Evolutionary conservation across 2,888 invertebrate species (phyloP).

Genomic region (Nomada goodeniana): DNA sequence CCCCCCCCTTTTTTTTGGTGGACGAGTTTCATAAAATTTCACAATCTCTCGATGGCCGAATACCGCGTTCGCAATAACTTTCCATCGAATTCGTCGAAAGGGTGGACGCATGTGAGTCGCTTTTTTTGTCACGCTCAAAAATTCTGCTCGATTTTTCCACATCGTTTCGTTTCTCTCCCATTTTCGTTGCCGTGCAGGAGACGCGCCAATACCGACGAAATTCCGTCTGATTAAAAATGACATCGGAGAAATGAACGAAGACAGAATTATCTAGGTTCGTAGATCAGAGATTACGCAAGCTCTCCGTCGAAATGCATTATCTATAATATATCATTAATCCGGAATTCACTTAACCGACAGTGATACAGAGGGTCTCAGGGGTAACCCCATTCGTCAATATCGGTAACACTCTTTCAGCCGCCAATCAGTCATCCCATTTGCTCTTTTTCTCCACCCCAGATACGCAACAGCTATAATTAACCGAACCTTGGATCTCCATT

Average conservation of each 20-base stretch:
- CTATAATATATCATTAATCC: not conserved
- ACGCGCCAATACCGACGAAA: not conserved
- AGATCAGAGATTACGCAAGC: not conserved
- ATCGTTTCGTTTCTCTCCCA: slow-evolving; percentile 13
- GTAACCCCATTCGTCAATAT: slow-evolving; percentile 31
- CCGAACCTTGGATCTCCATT: slow-evolving; percentile 24
- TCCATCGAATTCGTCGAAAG: slow-evolving; percentile 41
- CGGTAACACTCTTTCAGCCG: slow-evolving; percentile 8
- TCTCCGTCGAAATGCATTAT: not conserved
- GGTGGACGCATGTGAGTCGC: slow-evolving; percentile 37
- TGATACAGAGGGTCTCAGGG: not conserved
- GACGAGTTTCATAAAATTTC: slow-evolving; percentile 59
- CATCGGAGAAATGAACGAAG: not conserved
- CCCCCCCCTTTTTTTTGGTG: not conserved
- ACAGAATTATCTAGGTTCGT: too few relatives aligned
- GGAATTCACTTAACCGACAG: not conserved
- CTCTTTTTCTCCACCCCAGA: not conserved
- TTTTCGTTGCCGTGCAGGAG: not conserved
- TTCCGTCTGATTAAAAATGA: not conserved
- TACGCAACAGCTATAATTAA: slow-evolving; percentile 20
- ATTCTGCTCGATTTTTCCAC: slow-evolving; percentile 30
- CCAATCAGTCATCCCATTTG: slow-evolving; percentile 30
- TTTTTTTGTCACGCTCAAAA: slow-evolving; percentile 29
- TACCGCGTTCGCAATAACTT: slow-evolving; percentile 53
- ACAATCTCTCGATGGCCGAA: slow-evolving; percentile 52